These are phyloP conservation scores for Pandemis corylana DNA, from an alignment of 2,888 invertebrate genomes.

Conservation along the genomic window DNA sequence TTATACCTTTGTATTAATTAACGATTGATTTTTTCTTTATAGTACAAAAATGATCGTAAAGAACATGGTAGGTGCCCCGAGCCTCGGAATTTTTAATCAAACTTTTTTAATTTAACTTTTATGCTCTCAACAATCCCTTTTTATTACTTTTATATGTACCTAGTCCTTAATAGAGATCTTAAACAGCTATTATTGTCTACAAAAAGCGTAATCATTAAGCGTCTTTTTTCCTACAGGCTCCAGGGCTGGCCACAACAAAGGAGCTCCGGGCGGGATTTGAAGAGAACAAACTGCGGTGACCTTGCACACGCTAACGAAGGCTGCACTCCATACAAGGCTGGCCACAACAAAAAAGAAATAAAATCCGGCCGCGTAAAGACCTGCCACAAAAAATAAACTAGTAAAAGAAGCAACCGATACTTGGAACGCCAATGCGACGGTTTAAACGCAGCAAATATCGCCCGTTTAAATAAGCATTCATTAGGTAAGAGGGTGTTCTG, in stretches of 20 bases:
- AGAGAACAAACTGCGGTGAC: constrained; percentile 68
- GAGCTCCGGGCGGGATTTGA: constrained; percentile 51
- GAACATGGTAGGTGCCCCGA: not conserved
- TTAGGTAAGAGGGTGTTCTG: not conserved
- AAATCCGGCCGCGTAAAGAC: constrained; percentile 69
- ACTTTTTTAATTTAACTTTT: constrained; percentile 11
- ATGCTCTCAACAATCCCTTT: not conserved
- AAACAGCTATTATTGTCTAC: constrained; percentile 30
- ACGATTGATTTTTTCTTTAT: too few species aligned
- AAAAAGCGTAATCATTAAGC: constrained; percentile 34
- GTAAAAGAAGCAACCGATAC: constrained; percentile 65
- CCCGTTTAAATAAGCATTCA: constrained; percentile 2
- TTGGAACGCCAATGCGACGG: constrained; percentile 64
- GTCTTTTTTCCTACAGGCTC: constrained; percentile 15
- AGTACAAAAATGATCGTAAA: not conserved
- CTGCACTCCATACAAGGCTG: constrained; percentile 73
- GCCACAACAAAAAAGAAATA: constrained; percentile 70
- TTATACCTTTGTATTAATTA: too few species aligned
- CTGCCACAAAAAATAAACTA: constrained; percentile 78
- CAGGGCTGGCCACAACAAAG: constrained; percentile 39
- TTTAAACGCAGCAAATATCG: constrained; percentile 49
- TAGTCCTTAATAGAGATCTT: constrained; percentile 21
- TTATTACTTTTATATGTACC: constrained; percentile 20
- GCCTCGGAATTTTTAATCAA: not conserved
- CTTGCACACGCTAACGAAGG: constrained; percentile 82